Base-by-base conservation (phyloP, 2,797 vertebrate species). In the Tadarida brasiliensis region DNA sequence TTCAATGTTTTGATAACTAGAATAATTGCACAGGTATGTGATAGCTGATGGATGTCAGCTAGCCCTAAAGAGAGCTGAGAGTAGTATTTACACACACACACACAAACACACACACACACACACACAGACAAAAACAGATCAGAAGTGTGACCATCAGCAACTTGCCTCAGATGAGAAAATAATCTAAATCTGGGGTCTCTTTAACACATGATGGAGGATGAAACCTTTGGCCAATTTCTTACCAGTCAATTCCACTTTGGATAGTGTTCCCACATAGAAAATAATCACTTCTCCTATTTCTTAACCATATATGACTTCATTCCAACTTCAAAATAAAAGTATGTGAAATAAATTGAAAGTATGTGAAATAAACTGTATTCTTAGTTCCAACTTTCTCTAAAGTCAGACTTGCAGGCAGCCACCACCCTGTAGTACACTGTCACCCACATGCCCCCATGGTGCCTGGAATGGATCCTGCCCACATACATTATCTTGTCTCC, bases 331-430 rank as follows among this genome's bases (percentile, higher is more conserved):
- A 61, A 95, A 77, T 57, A 51, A 96, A 87, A 93, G 16, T 47
- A 39, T 63, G 35, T 47, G 54, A 87, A 94, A 83, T 73, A n/a
- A n/a, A n/a, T n/a, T n/a, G n/a, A 96, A 87, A 93, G 16, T 47
- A 39, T 63, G 35, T 47, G 54, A 87, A 94, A 83, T 73, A n/a
- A n/a, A n/a, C n/a, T n/a, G 1, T 65, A 67, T 71, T 49, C 35
- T 12, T n/a, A 88, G 33, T 78, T 89, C 14, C 57, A 76, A 33
- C 44, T 83, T 92, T 78, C 63, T 73, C 44, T 84, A 82, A 68
- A 35, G 16, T 82, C 80, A 59, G 24, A 63, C 67, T 24, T 15
- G 24, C 33, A 78, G 39, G 20, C 15, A 71, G 54, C n/a, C 35
- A n/a, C 3, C 35, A 82, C 51, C 28, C 51, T 81, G 2, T 35